Evolutionary conservation across 1,140 invertebrate species (phyloP), one percentile per base, ranked within the genome.

Genomic region (Lordiphosa clarofinis): DNA sequence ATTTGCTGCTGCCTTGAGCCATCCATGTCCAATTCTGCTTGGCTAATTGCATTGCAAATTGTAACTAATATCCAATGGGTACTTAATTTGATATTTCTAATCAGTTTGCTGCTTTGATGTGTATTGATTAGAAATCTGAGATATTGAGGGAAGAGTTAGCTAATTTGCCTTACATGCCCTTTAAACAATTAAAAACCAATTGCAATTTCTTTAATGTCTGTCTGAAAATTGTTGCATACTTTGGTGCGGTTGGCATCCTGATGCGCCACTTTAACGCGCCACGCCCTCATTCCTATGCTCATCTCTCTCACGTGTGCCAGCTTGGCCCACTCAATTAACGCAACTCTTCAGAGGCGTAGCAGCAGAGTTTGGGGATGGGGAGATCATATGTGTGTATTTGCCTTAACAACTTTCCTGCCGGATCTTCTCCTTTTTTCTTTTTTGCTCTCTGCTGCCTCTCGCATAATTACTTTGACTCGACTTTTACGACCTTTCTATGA

Each of bases 401-500:
- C 64, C 62, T 82, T 81, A 81, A 81, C 76, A 82, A 76, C 59
- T 84, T 78, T 71, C 59, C 66, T 71, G 63, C 67, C 76, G 72
- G 76, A 63, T 70, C 72, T 55, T 72, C 72, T 47, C 56, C 37
- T 43, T 10, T 38, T 54, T 56, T 35, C 50, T 2, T 15, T 2
- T 15, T n/a, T 28, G 38, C 53, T 19, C 55, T 43, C 31, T 61
- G 56, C 33, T 62, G 53, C 35, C 64, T 55, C 59, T 73, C 71
- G 73, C 78, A 82, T 82, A 82, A 82, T 82, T 82, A 84, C 76
- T 82, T 82, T 82, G 76, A 82, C 76, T 82, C 72, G 78, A 84
- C 76, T 81, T 81, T 82, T 81, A 82, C 76, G 78, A 82, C 76
- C 76, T 68, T 72, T 63, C 72, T 72, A 76, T 81, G 76, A 84